Evolutionary conservation across 2,797 vertebrate species (phyloP).

Genomic region (Spheniscus humboldti): DNA sequence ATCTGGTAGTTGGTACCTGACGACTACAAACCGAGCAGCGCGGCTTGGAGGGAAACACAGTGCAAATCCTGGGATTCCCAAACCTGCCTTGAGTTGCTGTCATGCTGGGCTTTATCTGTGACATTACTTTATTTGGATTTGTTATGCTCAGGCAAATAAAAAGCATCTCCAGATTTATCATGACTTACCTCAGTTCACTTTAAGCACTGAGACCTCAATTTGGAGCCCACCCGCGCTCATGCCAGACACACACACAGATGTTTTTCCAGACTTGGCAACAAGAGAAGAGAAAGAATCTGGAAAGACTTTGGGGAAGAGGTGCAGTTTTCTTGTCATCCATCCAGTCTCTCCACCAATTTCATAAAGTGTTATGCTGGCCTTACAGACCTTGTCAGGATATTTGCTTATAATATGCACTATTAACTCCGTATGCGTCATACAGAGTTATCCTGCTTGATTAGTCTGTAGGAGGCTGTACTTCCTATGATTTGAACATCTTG

Average conservation of each 20-base stretch:
- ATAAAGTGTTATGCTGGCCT: not conserved
- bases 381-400: not conserved
- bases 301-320: not conserved
- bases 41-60: not conserved
- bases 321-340: not conserved
- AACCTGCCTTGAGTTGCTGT: not conserved
- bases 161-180: not conserved
- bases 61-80: not conserved
- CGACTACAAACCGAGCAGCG: not conserved
- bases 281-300: not conserved
- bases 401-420: not conserved
- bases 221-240: not conserved
- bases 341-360: not conserved
- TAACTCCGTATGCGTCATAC: rapidly evolving
- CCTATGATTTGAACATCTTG: not conserved
- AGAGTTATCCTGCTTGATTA: not conserved
- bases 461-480: not conserved
- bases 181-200: not conserved
- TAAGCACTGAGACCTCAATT: not conserved
- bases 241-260: rapidly evolving
- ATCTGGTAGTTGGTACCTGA: not conserved
- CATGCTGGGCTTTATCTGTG: not conserved
- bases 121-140: not conserved
- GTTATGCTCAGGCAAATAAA: not conserved
- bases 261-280: not conserved